Conservation (phyloP, 92 coral and sea anemone genomes). For the Pocillopora meandrina region DNA sequence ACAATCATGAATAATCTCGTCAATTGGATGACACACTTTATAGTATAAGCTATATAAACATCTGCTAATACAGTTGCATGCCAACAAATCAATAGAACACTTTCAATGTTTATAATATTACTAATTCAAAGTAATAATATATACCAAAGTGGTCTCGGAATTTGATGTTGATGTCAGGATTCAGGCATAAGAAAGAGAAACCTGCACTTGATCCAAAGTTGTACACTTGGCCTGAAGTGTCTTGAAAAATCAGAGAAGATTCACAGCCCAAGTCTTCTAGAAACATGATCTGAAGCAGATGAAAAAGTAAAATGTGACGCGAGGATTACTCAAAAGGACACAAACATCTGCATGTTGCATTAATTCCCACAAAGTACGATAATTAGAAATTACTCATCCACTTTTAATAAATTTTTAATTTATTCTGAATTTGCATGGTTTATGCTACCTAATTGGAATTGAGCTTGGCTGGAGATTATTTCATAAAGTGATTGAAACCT, state of each 20-base stretch:
- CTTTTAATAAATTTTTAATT: not conserved
- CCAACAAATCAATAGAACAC: slow-evolving; percentile 20
- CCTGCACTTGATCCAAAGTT: slow-evolving; percentile 65
- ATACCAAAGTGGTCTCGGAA: slow-evolving; percentile 56
- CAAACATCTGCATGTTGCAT: not conserved
- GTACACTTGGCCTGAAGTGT: slow-evolving; percentile 57
- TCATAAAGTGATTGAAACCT: slow-evolving; percentile 6
- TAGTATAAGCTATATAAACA: slow-evolving; percentile 7
- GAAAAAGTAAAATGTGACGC: not conserved
- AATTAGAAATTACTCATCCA: too few species aligned
- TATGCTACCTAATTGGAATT: slow-evolving; percentile 3
- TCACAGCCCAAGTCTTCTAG: slow-evolving; percentile 60
- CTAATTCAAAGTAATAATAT: slow-evolving; percentile 23
- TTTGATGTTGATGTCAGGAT: slow-evolving; percentile 59
- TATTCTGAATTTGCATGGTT: not conserved
- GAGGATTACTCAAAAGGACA: slow-evolving; percentile 19
- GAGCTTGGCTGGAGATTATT: not conserved
- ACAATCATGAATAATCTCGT: slow-evolving; percentile 1
- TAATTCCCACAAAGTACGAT: too few species aligned
- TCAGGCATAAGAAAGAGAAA: slow-evolving; percentile 50
- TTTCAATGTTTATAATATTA: not conserved
- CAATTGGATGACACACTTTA: slow-evolving; percentile 5
- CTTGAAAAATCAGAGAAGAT: slow-evolving; percentile 47
- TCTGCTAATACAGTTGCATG: slow-evolving; percentile 20
- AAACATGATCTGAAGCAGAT: slow-evolving; percentile 36